These are phyloP conservation scores for Myotis yumanensis DNA, from an alignment of 2,113 vertebrate species.

Conservation along the genomic window DNA sequence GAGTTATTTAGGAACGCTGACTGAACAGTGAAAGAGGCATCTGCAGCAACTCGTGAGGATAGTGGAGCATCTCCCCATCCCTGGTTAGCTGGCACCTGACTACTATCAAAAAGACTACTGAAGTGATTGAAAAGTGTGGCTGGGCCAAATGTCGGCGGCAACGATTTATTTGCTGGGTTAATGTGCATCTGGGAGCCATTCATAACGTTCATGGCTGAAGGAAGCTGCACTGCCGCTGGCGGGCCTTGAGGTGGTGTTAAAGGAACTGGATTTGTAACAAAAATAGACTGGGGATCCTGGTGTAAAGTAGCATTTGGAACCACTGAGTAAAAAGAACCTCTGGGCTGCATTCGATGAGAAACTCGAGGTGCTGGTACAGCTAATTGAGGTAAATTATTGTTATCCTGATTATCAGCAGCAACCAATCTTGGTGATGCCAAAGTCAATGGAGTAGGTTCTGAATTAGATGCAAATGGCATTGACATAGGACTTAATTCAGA, in stretches of 20 bases:
- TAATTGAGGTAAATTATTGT: slow-evolving; percentile 94
- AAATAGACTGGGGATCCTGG: slow-evolving; percentile 93
- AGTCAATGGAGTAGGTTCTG: slow-evolving; percentile 88
- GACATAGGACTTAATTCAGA: slow-evolving; percentile 87
- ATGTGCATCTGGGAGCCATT: slow-evolving; percentile 98
- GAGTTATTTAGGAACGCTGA: slow-evolving; percentile 91
- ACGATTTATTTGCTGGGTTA: slow-evolving; percentile 90
- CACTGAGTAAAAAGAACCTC: slow-evolving; percentile 94
- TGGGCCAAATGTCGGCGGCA: slow-evolving; percentile 93
- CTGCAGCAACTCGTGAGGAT: slow-evolving; percentile 91
- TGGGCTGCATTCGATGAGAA: slow-evolving; percentile 94
- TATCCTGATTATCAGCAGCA: slow-evolving; percentile 90
- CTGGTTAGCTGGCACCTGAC: slow-evolving; percentile 94
- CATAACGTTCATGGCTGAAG: slow-evolving; percentile 94
- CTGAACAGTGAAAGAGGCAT: slow-evolving; percentile 92
- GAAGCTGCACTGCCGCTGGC: slow-evolving; percentile 90
- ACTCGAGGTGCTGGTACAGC: slow-evolving; percentile 91
- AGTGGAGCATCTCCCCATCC: slow-evolving; percentile 96
- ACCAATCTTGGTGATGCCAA: slow-evolving; percentile 85
- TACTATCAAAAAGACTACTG: slow-evolving; percentile 97
- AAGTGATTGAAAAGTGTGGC: slow-evolving; percentile 97
- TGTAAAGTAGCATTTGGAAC: slow-evolving; percentile 88
- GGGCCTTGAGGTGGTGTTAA: slow-evolving; percentile 87
- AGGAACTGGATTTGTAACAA: slow-evolving; percentile 91
- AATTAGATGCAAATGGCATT: slow-evolving; percentile 88